These are phyloP conservation scores for Bombycilla garrulus DNA, from an alignment of 2,113 vertebrate species.

Conservation along the genomic window DNA sequence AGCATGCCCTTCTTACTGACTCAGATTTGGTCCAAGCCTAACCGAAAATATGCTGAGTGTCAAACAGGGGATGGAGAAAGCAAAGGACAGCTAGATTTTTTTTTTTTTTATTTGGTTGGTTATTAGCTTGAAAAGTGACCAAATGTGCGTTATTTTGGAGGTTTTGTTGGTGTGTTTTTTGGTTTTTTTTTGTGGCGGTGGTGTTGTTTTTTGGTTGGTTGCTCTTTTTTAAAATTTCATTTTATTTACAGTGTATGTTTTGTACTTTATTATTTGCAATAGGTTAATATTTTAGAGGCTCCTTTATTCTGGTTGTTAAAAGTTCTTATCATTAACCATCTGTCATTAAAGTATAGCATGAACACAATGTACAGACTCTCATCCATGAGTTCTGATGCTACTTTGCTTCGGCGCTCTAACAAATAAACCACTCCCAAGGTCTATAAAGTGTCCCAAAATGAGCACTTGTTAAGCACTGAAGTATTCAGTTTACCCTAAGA, in stretches of 20 bases:
- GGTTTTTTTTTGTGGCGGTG: neutral
- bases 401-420: neutral
- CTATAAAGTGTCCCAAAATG: neutral
- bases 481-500: neutral
- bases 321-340: neutral
- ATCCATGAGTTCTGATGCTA: neutral
- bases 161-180: too few species aligned
- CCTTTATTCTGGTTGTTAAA: neutral
- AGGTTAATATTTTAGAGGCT: neutral
- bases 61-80: neutral
- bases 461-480: neutral
- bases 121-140: neutral
- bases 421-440: neutral
- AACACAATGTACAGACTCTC: neutral
- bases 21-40: neutral
- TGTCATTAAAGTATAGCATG: neutral
- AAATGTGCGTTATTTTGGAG: neutral
- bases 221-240: neutral
- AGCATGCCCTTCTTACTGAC: neutral
- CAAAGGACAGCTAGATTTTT: neutral
- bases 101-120: neutral
- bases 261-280: neutral
- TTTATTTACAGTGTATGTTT: neutral
- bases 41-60: neutral
- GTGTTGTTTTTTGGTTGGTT: neutral